These are phyloP conservation scores for Syngnathus acus DNA, from an alignment of 2,797 vertebrate species.

Conservation along the genomic window DNA sequence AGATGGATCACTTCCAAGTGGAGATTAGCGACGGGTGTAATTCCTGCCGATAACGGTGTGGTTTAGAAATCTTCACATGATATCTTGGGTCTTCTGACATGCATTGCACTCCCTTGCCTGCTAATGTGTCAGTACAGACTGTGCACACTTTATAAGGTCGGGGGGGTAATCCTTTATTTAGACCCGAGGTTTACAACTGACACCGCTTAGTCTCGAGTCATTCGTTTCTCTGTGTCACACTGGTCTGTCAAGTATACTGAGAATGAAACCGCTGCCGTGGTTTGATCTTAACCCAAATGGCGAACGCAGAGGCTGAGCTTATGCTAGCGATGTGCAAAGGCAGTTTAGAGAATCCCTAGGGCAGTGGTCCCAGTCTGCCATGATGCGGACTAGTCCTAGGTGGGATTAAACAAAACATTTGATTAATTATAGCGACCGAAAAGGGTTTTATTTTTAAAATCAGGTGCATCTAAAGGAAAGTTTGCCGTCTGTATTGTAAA, in stretches of 20 bases:
- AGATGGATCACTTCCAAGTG: not conserved
- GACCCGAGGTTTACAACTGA: conserved; percentile 36
- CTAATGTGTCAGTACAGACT: conserved; percentile 26
- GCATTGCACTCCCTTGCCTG: conserved; percentile 4
- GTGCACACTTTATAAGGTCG: conserved; percentile 33
- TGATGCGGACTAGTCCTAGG: too few relatives aligned
- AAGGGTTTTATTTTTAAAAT: too few relatives aligned
- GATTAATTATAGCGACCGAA: too few relatives aligned
- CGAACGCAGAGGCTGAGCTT: not conserved
- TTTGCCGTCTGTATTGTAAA: too few relatives aligned
- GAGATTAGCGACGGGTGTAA: not conserved
- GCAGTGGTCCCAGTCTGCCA: too few relatives aligned
- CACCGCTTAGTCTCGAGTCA: conserved; percentile 22
- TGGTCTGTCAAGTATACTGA: conserved; percentile 10
- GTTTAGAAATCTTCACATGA: not conserved
- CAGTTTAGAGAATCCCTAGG: not conserved
- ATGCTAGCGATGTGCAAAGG: not conserved
- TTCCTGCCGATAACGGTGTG: not conserved
- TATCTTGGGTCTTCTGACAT: not conserved
- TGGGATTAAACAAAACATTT: too few relatives aligned
- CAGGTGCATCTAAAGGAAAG: too few relatives aligned
- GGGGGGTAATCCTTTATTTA: conserved; percentile 57
- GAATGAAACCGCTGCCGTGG: conserved; percentile 12
- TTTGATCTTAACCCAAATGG: not conserved
- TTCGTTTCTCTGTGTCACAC: not conserved